Percentiles rank a stretch among this genome's conserved stretches.
phyloP scores from a whole-genome alignment of 2,113 vertebrate species.

The Sus scrofa region DNA sequence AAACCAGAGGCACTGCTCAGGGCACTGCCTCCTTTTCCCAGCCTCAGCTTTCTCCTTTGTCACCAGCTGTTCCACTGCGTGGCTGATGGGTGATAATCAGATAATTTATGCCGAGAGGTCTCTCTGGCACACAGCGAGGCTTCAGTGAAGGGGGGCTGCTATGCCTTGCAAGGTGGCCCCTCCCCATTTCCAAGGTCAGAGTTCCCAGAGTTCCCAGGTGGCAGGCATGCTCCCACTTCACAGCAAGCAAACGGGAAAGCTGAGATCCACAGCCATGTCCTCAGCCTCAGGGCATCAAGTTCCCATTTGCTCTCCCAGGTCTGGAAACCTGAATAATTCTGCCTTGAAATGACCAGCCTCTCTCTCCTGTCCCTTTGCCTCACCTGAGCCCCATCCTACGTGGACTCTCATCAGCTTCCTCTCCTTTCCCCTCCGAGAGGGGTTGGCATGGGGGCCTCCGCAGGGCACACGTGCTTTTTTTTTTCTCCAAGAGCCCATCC shows the following conservation, averaged over 20 bases:
- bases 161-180: neutral
- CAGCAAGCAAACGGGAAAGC: neutral
- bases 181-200: neutral
- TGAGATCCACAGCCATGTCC: neutral
- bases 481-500: conserved; percentile 56
- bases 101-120: neutral
- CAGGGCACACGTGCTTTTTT: conserved; percentile 35
- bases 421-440: neutral
- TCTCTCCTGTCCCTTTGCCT: neutral
- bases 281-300: neutral
- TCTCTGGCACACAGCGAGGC: neutral
- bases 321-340: neutral
- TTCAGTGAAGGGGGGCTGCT: neutral
- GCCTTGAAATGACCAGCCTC: neutral
- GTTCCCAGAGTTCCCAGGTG: neutral
- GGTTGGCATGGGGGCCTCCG: conserved; percentile 1
- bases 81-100: neutral
- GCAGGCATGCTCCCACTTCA: neutral
- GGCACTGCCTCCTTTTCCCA: neutral
- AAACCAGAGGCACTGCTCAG: neutral
- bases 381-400: neutral
- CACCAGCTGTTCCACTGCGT: neutral
- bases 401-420: neutral
- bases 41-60: neutral
- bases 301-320: neutral